A percentile compares a stretch with the other conserved stretches of the same genome.
These are phyloP conservation scores for Nymphalis io DNA, from an alignment of 1,140 invertebrate species.

Conservation along the genomic window DNA sequence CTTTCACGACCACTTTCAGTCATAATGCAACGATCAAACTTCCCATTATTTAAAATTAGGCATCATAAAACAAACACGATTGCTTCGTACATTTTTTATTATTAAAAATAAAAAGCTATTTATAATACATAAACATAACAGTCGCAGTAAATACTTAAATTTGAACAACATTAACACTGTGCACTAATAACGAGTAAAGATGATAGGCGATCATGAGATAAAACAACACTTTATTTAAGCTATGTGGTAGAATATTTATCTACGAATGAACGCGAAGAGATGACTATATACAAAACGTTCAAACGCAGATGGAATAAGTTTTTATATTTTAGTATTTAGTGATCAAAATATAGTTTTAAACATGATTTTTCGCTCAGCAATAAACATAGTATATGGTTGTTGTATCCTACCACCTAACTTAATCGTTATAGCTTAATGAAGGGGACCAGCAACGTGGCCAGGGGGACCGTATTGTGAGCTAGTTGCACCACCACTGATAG, in stretches of 20 bases:
- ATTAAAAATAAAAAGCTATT: slow-evolving; percentile 75
- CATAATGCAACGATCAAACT: slow-evolving; percentile 52
- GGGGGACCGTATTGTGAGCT: slow-evolving; percentile 73
- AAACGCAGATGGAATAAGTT: slow-evolving; percentile 38
- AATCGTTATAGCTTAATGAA: slow-evolving; percentile 59
- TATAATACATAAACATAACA: slow-evolving; percentile 73
- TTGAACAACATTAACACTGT: slow-evolving; percentile 74
- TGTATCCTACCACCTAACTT: slow-evolving; percentile 51
- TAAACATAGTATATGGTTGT: slow-evolving; percentile 53
- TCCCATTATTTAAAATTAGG: slow-evolving; percentile 21
- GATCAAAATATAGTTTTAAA: not conserved
- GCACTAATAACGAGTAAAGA: slow-evolving; percentile 77
- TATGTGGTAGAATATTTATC: slow-evolving; percentile 31
- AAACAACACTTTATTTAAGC: slow-evolving; percentile 22
- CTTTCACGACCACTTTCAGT: slow-evolving; percentile 73
- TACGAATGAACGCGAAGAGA: slow-evolving; percentile 50
- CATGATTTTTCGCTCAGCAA: slow-evolving; percentile 50
- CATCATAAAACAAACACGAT: slow-evolving; percentile 52
- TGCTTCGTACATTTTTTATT: slow-evolving; percentile 74
- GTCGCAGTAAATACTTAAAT: slow-evolving; percentile 69
- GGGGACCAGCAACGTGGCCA: slow-evolving; percentile 70
- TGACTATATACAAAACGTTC: slow-evolving; percentile 69
- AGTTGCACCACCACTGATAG: slow-evolving; percentile 56
- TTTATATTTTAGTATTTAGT: slow-evolving; percentile 11
- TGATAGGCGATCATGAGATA: slow-evolving; percentile 54